These are phyloP conservation scores for Phrynocephalus forsythii DNA, from an alignment of 2,797 vertebrate genomes.

Conservation along the genomic window DNA sequence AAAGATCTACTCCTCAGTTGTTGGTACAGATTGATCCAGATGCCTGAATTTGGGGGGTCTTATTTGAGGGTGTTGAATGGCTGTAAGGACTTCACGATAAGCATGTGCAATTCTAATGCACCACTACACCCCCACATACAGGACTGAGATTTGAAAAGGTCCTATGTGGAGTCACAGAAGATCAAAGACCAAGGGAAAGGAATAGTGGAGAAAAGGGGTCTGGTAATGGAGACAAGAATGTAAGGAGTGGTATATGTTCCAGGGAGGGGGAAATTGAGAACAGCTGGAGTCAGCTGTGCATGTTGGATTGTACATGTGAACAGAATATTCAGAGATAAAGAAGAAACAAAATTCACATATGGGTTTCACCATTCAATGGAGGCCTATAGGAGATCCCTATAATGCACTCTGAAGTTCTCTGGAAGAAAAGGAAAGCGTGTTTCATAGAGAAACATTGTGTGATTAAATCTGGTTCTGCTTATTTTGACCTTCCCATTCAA, in stretches of 20 bases:
- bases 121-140: no score
- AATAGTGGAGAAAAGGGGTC: not conserved
- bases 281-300: not conserved
- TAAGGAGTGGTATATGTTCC: not conserved
- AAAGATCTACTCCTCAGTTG: no score
- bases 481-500: not conserved
- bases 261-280: not conserved
- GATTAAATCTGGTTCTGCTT: slow-evolving; percentile 8
- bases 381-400: not conserved
- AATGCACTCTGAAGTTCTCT: not conserved
- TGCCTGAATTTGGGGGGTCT: no score
- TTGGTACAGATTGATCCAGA: no score
- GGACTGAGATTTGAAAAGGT: not conserved
- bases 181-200: not conserved
- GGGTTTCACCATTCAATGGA: not conserved
- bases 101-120: no score
- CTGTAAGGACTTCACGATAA: no score
- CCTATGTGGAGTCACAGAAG: not conserved
- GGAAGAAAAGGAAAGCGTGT: not conserved
- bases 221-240: not conserved
- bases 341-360: not conserved
- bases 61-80: no score
- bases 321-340: not conserved
- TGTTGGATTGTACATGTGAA: not conserved
- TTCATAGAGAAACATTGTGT: slow-evolving; percentile 58